These are phyloP conservation scores for Bergia sp. DNA, from an alignment of 92 coral and sea anemone species.

Conservation along the genomic window DNA sequence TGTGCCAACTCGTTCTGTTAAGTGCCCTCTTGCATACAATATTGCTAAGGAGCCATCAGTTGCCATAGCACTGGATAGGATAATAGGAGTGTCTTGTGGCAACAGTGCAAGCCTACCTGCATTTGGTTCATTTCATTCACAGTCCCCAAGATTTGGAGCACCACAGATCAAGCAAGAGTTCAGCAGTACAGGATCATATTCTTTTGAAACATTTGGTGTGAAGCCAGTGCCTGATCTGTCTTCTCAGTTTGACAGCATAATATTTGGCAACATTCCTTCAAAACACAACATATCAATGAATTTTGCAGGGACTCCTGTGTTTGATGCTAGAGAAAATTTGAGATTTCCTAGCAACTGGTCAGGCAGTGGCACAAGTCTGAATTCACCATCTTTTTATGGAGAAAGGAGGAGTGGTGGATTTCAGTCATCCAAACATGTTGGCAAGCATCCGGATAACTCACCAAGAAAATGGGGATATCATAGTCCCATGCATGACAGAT, in stretches of 20 bases:
- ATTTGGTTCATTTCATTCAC: background rate
- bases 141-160: background rate
- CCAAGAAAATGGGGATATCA: background rate
- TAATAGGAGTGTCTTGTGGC: background rate
- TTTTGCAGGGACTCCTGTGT: background rate
- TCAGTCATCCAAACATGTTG: background rate
- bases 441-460: background rate
- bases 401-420: conserved; percentile 6
- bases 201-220: background rate
- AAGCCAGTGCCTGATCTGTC: conserved; percentile 37
- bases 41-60: conserved; percentile 37
- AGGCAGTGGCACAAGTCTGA: background rate
- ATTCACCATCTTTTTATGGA: background rate
- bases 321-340: background rate
- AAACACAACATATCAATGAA: background rate
- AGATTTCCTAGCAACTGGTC: background rate
- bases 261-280: background rate
- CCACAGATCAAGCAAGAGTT: background rate
- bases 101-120: background rate
- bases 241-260: conserved; percentile 9
- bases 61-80: conserved; percentile 37
- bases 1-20: background rate
- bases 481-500: background rate
- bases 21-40: background rate
- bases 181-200: background rate